Percentiles rank a stretch among this genome's conserved stretches.
Evolutionary conservation across 2,797 vertebrate genomes (phyloP).

Genomic region (Anas acuta): DNA sequence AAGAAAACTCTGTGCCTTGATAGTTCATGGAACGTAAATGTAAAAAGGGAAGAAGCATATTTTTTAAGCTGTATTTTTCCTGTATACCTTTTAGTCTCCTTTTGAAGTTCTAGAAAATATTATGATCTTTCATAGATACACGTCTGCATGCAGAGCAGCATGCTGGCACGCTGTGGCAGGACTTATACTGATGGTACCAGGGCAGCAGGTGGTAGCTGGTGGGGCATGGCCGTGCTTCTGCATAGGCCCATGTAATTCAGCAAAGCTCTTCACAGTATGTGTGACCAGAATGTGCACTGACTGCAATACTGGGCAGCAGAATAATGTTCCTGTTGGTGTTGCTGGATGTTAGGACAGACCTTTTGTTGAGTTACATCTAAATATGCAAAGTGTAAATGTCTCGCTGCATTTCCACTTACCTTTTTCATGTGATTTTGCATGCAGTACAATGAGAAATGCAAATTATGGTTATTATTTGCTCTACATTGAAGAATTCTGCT

Average conservation of each 20-base stretch:
- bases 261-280: fast-evolving
- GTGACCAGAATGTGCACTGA: not conserved
- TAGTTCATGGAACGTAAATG: not conserved
- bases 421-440: fast-evolving
- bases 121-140: not conserved
- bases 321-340: not conserved
- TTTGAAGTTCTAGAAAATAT: not conserved
- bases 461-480: not conserved
- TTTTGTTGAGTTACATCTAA: not conserved
- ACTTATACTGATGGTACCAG: not conserved
- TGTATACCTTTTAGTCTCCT: not conserved
- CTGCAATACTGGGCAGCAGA: not conserved
- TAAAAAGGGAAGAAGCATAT: not conserved
- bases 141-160: not conserved
- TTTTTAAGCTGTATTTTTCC: not conserved
- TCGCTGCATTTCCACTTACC: fast-evolving
- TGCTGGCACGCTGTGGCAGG: not conserved
- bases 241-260: not conserved
- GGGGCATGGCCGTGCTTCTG: too few relatives aligned
- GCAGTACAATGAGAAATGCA: not conserved
- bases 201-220: not conserved
- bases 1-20: not conserved
- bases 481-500: not conserved
- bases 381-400: not conserved
- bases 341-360: not conserved